These are phyloP conservation scores for Sylvicola cinctus DNA, from an alignment of 2,888 invertebrate genomes.

Conservation along the genomic window DNA sequence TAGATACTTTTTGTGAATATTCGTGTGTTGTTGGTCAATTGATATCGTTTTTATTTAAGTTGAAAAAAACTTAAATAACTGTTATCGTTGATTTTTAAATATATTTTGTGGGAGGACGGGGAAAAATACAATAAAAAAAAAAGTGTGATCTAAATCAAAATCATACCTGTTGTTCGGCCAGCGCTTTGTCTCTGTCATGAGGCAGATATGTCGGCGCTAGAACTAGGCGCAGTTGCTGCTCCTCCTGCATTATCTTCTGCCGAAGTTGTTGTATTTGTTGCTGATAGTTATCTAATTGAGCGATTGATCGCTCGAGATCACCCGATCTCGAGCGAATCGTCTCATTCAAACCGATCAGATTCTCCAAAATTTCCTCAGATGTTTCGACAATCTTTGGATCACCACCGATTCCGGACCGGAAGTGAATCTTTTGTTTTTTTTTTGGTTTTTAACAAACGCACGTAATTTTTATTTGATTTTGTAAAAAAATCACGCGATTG, in stretches of 20 bases:
- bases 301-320: conserved; percentile 52
- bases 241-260: conserved; percentile 66
- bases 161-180: conserved; percentile 76
- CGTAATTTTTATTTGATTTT: not conserved
- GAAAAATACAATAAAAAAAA: conserved; percentile 13
- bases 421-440: conserved; percentile 46
- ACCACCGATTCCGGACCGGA: conserved; percentile 66
- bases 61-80: too few species aligned
- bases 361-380: conserved; percentile 52
- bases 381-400: conserved; percentile 52
- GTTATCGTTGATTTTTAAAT: too few species aligned
- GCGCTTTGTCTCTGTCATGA: conserved; percentile 60
- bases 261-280: conserved; percentile 69
- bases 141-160: conserved; percentile 8
- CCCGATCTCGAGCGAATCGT: conserved; percentile 19
- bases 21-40: too few species aligned
- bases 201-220: conserved; percentile 68
- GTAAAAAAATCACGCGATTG: not conserved
- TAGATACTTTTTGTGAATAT: too few species aligned
- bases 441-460: too few species aligned
- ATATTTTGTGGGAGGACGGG: too few species aligned
- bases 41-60: too few species aligned
- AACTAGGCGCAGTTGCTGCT: conserved; percentile 66
- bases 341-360: conserved; percentile 14
- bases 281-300: conserved; percentile 73